Conservation (phyloP, 1,140 invertebrate species). For the Sminthurides bifidus region DNA sequence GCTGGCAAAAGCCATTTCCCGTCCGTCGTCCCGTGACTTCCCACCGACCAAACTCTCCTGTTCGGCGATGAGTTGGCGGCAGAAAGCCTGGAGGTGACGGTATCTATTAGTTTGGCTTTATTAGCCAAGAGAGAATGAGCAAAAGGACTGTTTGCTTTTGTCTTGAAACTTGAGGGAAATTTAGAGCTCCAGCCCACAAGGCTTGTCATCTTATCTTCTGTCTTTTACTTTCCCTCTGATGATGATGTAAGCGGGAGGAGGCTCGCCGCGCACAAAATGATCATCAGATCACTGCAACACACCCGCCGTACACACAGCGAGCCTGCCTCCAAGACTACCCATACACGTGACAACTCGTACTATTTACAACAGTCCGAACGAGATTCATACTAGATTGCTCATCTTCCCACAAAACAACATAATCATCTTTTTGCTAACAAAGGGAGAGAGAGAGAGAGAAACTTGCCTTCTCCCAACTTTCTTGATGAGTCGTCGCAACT, state of each 20-base stretch:
- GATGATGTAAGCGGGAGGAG: conserved; percentile 12
- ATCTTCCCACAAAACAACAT: too few species aligned
- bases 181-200: conserved; percentile 20
- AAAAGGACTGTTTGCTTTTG: conserved; percentile 30
- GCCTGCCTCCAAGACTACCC: too few species aligned
- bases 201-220: conserved; percentile 17
- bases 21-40: too few species aligned
- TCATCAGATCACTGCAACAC: conserved; percentile 1
- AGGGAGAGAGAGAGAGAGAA: neutral
- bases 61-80: neutral
- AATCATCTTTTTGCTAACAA: too few species aligned
- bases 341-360: too few species aligned
- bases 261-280: conserved; percentile 6
- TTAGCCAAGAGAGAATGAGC: conserved; percentile 22
- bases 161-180: conserved; percentile 25
- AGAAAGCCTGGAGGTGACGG: conserved; percentile 27
- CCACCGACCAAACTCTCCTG: too few species aligned
- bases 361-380: too few species aligned
- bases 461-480: too few species aligned
- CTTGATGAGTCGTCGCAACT: too few species aligned
- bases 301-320: neutral
- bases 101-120: conserved; percentile 31
- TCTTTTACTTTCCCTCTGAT: conserved; percentile 15
- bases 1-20: too few species aligned
- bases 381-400: too few species aligned